Conservation (phyloP, 92 coral and sea anemone species). For the Porites cylindrica region DNA sequence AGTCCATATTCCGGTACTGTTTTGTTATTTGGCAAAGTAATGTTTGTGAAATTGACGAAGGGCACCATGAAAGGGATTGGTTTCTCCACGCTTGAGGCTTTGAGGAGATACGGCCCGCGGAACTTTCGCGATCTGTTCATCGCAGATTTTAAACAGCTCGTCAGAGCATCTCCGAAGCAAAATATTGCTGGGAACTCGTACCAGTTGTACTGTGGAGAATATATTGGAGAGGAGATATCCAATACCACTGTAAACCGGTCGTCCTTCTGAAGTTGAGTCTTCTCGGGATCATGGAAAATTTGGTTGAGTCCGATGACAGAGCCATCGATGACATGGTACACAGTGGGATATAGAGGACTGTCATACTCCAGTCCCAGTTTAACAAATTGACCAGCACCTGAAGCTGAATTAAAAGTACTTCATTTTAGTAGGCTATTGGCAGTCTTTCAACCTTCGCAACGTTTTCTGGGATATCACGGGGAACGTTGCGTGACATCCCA, state of each 20-base stretch:
- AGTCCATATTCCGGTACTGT: neutral
- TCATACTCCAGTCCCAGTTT: neutral
- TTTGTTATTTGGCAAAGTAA: neutral
- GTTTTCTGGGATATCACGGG: neutral
- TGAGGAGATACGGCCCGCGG: neutral
- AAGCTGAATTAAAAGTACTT: neutral
- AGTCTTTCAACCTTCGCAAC: neutral
- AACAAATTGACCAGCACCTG: neutral
- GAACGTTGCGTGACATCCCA: neutral
- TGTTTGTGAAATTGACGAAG: neutral
- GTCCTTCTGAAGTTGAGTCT: neutral
- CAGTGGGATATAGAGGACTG: neutral
- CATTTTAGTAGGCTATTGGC: neutral
- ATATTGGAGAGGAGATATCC: slow-evolving; percentile 1
- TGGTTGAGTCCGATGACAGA: neutral
- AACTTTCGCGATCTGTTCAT: neutral
- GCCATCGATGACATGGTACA: neutral
- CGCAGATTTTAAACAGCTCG: slow-evolving; percentile 7
- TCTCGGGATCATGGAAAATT: neutral
- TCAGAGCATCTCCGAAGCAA: neutral
- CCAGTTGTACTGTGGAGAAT: neutral
- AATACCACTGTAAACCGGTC: neutral
- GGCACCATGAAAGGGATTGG: slow-evolving; percentile 2
- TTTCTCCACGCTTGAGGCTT: neutral
- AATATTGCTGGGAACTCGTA: slow-evolving; percentile 16